These are phyloP conservation scores for Manis pentadactyla DNA, from an alignment of 2,797 vertebrate species.

Conservation along the genomic window DNA sequence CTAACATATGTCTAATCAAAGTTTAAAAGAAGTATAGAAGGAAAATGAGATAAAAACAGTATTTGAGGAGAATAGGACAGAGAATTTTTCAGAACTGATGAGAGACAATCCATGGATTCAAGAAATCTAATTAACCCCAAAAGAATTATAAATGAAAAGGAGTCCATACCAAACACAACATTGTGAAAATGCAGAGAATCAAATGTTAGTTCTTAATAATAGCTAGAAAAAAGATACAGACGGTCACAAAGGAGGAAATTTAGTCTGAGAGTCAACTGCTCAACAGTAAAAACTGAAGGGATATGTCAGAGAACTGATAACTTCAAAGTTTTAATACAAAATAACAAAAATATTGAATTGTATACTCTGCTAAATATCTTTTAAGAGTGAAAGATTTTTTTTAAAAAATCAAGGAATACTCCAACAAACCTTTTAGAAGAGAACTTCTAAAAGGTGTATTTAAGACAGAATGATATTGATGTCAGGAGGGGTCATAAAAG, in stretches of 20 bases:
- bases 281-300: background rate
- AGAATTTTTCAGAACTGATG: background rate
- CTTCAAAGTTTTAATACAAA: background rate
- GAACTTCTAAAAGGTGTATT: background rate
- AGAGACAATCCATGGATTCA: background rate
- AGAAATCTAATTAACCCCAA: background rate
- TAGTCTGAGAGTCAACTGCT: background rate
- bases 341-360: background rate
- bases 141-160: background rate
- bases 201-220: background rate
- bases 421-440: background rate
- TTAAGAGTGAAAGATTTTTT: background rate
- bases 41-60: background rate
- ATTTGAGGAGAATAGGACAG: background rate
- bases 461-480: background rate
- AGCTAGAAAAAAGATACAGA: background rate
- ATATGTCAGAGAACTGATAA: background rate
- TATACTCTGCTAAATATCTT: background rate
- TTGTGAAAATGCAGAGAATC: background rate
- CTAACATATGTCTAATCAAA: background rate
- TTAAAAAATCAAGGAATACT: background rate
- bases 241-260: background rate
- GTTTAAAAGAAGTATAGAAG: background rate
- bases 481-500: background rate
- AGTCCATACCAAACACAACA: background rate